phyloP scores from a whole-genome alignment of 2,797 vertebrate genomes.

The Pygocentrus nattereri region DNA sequence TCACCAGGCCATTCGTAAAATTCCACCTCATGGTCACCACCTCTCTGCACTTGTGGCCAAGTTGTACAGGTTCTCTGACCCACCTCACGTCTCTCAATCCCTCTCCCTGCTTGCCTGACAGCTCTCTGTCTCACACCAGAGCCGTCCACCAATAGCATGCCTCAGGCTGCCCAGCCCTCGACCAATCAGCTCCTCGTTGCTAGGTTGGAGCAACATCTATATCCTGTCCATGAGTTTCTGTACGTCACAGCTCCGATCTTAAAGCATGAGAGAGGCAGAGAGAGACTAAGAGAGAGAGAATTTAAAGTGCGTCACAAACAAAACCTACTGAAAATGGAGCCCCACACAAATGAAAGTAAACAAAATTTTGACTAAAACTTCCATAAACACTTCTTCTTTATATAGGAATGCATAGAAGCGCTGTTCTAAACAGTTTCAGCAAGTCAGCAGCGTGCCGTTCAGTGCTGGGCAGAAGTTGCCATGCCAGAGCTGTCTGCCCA shows the following conservation, averaged over 20 bases:
- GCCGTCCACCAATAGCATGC: conserved; percentile 58
- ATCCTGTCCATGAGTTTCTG: conserved; percentile 60
- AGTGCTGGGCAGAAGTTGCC: neutral
- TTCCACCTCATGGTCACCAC: conserved; percentile 6
- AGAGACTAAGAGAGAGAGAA: conserved; percentile 24
- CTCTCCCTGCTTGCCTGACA: conserved; percentile 51
- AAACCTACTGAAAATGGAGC: conserved; percentile 12
- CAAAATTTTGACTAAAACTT: conserved; percentile 18
- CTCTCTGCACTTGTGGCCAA: conserved; percentile 37
- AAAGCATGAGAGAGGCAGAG: conserved; percentile 20
- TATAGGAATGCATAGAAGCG: too few relatives aligned
- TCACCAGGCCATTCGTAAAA: neutral
- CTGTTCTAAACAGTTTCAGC: conserved; percentile 30
- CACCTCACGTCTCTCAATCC: conserved; percentile 50
- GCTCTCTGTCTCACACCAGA: conserved; percentile 56
- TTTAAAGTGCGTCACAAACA: conserved; percentile 50
- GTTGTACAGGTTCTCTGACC: conserved; percentile 57
- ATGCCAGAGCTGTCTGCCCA: conserved; percentile 15
- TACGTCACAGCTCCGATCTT: conserved; percentile 54
- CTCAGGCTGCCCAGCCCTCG: conserved; percentile 44
- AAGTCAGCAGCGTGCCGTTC: conserved; percentile 15
- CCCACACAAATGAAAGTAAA: neutral
- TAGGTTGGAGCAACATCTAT: conserved; percentile 61
- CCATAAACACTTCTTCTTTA: conserved; percentile 9
- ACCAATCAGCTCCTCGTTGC: conserved; percentile 65